These are phyloP conservation scores for Sinosuthora webbiana DNA, from an alignment of 2,113 vertebrate genomes.

Conservation along the genomic window DNA sequence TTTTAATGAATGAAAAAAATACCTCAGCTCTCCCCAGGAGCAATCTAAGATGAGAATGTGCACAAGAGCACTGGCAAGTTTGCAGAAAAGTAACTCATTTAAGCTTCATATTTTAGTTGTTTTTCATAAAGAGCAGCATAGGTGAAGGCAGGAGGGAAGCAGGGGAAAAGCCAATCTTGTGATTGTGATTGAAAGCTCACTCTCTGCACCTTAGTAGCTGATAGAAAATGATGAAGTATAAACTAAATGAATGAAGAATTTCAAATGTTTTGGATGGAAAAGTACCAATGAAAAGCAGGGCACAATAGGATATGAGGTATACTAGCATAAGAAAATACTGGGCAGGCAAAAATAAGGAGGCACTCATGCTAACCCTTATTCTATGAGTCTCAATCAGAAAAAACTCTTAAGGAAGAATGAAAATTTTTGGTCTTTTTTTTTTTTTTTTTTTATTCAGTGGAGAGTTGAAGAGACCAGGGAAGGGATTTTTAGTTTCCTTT, in stretches of 20 bases:
- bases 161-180: not conserved
- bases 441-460: not conserved
- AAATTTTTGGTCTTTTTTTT: not conserved
- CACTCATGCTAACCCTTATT: not conserved
- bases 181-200: not conserved
- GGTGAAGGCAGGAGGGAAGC: not conserved
- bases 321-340: not conserved
- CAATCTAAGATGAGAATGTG: not conserved
- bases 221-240: not conserved
- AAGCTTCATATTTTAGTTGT: not conserved
- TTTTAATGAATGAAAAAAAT: not conserved
- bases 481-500: not conserved
- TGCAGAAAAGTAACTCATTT: not conserved
- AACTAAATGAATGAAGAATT: not conserved
- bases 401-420: not conserved
- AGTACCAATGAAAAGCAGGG: not conserved
- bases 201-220: not conserved
- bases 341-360: not conserved
- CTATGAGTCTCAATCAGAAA: not conserved
- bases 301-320: not conserved
- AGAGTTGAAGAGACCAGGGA: not conserved
- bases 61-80: not conserved
- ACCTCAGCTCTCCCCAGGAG: not conserved
- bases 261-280: not conserved
- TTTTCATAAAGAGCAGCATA: not conserved